A percentile compares a stretch with the other conserved stretches of the same genome.
Evolutionary conservation across 2,113 vertebrate genomes (phyloP).

Genomic region (Motacilla alba): DNA sequence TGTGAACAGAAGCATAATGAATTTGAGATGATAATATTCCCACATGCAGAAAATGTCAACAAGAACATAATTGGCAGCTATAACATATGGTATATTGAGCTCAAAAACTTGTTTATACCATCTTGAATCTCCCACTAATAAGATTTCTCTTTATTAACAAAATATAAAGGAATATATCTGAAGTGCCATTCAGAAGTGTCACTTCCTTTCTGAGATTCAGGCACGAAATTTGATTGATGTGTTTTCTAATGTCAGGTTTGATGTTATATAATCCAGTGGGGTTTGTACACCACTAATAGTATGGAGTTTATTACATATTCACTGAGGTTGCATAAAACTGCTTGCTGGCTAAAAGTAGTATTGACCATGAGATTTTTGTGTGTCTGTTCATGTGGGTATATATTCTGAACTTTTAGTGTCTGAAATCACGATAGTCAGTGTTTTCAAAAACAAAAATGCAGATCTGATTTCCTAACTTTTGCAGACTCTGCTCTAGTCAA

Average conservation of each 20-base stretch:
- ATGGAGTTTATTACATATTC: background rate
- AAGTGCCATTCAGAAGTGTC: background rate
- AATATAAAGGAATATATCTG: background rate
- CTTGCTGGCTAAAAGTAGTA: background rate
- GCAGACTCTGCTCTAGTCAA: background rate
- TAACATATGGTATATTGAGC: conserved; percentile 50
- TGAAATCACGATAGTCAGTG: background rate
- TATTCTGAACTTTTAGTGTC: background rate
- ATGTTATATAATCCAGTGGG: background rate
- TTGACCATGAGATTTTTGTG: background rate
- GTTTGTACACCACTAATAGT: background rate
- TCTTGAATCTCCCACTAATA: conserved; percentile 29
- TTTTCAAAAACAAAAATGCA: background rate
- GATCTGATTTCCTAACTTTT: background rate
- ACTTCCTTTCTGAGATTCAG: background rate
- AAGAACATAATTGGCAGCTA: conserved; percentile 40
- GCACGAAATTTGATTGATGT: background rate
- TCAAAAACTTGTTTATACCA: conserved; percentile 26
- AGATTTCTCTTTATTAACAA: conserved; percentile 12
- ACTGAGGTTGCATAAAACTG: background rate
- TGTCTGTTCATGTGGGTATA: background rate
- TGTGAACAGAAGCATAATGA: conserved; percentile 50
- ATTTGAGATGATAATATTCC: conserved; percentile 47
- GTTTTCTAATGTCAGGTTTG: background rate
- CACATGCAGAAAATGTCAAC: conserved; percentile 57